Conservation (phyloP, 1,140 invertebrate genomes). For the Ceratitis capitata region DNA sequence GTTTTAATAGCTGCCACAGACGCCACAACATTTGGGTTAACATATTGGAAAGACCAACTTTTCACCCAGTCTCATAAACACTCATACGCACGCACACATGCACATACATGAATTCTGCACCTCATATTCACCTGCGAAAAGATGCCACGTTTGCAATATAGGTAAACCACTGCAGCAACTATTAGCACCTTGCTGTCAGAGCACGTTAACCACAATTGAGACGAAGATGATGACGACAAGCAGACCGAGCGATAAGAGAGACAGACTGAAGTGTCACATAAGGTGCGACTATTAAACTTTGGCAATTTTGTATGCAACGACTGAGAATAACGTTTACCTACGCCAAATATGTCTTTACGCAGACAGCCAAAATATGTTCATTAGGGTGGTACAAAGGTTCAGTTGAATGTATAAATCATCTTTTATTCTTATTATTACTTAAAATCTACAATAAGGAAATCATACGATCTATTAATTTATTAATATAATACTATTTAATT, state of each 20-base stretch:
- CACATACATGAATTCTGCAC: too few species aligned
- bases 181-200: conserved; percentile 35
- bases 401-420: too few species aligned
- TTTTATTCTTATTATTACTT: too few species aligned
- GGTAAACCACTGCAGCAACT: conserved; percentile 7
- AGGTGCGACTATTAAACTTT: conserved; percentile 37
- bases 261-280: conserved; percentile 24
- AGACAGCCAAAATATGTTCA: too few species aligned
- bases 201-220: neutral
- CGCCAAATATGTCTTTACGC: neutral
- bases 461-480: too few species aligned
- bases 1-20: conserved; percentile 17
- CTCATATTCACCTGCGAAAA: neutral
- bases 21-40: conserved; percentile 28
- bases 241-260: neutral
- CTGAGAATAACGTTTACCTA: neutral
- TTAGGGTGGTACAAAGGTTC: too few species aligned
- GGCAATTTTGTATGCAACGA: conserved; percentile 7
- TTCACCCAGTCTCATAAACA: neutral
- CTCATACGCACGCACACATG: neutral
- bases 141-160: neutral
- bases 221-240: neutral
- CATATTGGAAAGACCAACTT: conserved; percentile 20
- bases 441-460: too few species aligned
- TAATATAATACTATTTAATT: too few species aligned